These are phyloP conservation scores for Penaeus chinensis DNA, from an alignment of 1,140 invertebrate species.

Conservation along the genomic window DNA sequence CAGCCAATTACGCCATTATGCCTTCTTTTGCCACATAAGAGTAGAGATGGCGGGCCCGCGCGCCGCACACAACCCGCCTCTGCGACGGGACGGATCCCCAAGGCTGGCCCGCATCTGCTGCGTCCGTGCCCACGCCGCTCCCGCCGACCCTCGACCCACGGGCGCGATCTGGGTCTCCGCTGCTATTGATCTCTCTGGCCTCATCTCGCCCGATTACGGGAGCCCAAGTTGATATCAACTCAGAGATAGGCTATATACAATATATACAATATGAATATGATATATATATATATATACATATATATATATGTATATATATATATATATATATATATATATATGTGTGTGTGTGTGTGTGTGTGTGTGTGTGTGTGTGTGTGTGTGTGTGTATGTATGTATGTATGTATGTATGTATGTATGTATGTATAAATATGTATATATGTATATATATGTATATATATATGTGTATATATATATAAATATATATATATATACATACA, in stretches of 20 bases:
- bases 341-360: not conserved
- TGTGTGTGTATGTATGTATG: not conserved
- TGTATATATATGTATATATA: conserved; percentile 10
- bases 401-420: not conserved
- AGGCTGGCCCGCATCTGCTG: no score
- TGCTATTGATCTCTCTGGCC: no score
- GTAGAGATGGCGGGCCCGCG: no score
- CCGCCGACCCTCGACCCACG: no score
- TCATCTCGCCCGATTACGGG: no score
- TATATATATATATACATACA: not conserved
- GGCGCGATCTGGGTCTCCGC: no score
- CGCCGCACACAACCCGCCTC: no score
- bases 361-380: not conserved
- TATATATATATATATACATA: conserved; percentile 5
- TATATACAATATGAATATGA: not conserved
- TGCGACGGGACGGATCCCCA: no score
- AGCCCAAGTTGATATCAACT: no score
- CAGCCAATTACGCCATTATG: no score
- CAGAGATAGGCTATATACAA: not conserved
- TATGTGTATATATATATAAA: conserved; percentile 10
- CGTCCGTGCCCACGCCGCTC: no score
- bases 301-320: conserved; percentile 2
- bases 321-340: not conserved
- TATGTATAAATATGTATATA: not conserved
- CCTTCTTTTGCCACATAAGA: no score